A percentile compares a stretch with the other conserved stretches of the same genome.
These are phyloP conservation scores for Drosophila jambulina DNA, from an alignment of 1,140 invertebrate species.

Conservation along the genomic window DNA sequence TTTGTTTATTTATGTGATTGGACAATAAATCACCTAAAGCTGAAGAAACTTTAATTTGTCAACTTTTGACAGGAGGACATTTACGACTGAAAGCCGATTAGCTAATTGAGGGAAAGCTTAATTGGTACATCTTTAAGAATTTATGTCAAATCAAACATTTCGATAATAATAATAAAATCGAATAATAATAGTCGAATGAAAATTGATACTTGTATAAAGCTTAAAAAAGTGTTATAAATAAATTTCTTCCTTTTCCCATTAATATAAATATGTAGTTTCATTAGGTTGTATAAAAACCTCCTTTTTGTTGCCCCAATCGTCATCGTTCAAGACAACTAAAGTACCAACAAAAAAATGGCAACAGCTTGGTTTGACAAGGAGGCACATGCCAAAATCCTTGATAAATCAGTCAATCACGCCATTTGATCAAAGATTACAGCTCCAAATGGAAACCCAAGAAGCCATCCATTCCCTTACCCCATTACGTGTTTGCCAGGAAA, in stretches of 20 bases:
- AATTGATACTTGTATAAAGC: too few species aligned
- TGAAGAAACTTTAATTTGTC: conserved; percentile 1
- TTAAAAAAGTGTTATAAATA: too few species aligned
- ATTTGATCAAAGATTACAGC: conserved; percentile 30
- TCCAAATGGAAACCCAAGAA: conserved; percentile 13
- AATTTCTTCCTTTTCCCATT: neutral
- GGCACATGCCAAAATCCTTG: conserved; percentile 28
- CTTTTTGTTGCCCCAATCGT: neutral
- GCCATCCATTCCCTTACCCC: neutral
- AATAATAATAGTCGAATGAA: too few species aligned
- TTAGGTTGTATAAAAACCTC: neutral
- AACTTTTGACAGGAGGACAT: conserved; percentile 14
- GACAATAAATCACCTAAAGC: neutral
- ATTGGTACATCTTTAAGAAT: neutral
- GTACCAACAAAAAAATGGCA: conserved; percentile 4
- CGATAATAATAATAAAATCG: neutral
- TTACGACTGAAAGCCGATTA: neutral
- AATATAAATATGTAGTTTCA: neutral
- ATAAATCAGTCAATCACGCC: conserved; percentile 50
- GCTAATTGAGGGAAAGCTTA: neutral
- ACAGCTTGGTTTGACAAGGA: conserved; percentile 28
- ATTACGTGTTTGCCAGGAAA: conserved; percentile 6
- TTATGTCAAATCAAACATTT: neutral
- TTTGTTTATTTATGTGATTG: conserved; percentile 7
- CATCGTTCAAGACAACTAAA: neutral